These are phyloP conservation scores for Pecten maximus DNA, from an alignment of 2,888 invertebrate genomes.

Conservation along the genomic window DNA sequence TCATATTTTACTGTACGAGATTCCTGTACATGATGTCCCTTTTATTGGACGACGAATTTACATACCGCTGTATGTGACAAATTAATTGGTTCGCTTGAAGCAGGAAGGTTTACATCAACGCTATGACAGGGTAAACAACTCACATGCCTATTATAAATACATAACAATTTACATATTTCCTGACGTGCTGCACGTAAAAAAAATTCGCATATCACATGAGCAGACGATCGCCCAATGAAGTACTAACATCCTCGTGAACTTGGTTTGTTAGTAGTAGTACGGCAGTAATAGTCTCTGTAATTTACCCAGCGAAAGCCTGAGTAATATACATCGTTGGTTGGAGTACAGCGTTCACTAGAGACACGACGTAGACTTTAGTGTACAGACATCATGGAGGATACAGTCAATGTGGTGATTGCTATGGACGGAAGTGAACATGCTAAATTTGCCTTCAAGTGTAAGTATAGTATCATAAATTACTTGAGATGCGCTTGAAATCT, in stretches of 20 bases:
- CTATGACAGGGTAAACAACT: not conserved
- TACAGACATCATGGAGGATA: not conserved
- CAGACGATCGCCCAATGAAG: not conserved
- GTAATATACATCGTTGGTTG: not conserved
- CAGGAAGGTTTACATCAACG: not conserved
- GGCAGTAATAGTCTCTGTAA: not conserved
- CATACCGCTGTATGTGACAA: no score
- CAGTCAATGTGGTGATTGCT: not conserved
- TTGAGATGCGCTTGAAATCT: not conserved
- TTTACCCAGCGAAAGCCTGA: not conserved
- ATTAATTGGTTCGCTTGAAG: no score
- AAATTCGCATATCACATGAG: not conserved
- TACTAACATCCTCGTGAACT: not conserved
- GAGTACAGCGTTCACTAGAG: not conserved
- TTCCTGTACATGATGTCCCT: no score
- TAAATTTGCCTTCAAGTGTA: not conserved
- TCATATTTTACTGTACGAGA: no score
- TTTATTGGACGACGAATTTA: no score
- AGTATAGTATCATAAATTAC: not conserved
- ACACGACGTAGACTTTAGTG: not conserved
- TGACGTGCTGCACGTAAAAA: no score
- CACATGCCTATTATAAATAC: no score
- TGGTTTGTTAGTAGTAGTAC: not conserved
- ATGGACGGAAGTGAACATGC: slow-evolving; percentile 29
- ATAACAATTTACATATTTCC: no score